Base-by-base conservation (phyloP, 1,140 invertebrate genomes). In the Pseudoatta argentina region DNA sequence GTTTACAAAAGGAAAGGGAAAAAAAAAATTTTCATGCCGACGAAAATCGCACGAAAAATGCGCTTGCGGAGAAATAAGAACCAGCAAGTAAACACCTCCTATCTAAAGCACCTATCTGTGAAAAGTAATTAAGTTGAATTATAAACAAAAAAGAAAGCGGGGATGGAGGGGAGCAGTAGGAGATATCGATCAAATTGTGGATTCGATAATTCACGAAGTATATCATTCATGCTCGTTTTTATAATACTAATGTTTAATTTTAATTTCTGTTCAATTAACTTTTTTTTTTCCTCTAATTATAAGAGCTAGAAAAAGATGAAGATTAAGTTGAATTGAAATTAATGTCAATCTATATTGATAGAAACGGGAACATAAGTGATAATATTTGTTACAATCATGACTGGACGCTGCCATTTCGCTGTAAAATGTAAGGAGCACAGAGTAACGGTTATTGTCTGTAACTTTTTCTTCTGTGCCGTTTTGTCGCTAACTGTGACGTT, bases 1-100 rank as follows among this genome's bases (percentile, higher is more conserved):
- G 71, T 88, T 86, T 63, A 57, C 69, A 67, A 85, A 87, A 76
- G 73, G 34, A 34, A 39, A 16, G 24, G 5, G 5, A 30, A 30
- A 30, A 30, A 30, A 82, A 16, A 61, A 30, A 63, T 18, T 44
- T 48, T 5, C 12, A 0, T 1, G 1, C 12, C 16, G 34, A 27
- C 6, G 55, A 82, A 73, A 44, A 59, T 44, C 14, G 30, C 64
- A 3, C 24, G 39, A 18, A 21, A 55, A 57, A 24, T 21, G 39
- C 75, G 16, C n/a, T 21, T 48, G 24, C 8, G 12, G 67, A n/a
- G 14, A 57, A 57, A 18, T 44, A 44, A 67, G 48, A 27, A 69
- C 66, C 66, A 24, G 39, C 24, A 18, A 21, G 12, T 6, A 30
- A 30, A 30, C 27, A 30, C 27, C 27, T 30, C 27, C 27, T 30